Evolutionary conservation across 2,797 vertebrate species (phyloP).

Genomic region (Pangasius macronema): DNA sequence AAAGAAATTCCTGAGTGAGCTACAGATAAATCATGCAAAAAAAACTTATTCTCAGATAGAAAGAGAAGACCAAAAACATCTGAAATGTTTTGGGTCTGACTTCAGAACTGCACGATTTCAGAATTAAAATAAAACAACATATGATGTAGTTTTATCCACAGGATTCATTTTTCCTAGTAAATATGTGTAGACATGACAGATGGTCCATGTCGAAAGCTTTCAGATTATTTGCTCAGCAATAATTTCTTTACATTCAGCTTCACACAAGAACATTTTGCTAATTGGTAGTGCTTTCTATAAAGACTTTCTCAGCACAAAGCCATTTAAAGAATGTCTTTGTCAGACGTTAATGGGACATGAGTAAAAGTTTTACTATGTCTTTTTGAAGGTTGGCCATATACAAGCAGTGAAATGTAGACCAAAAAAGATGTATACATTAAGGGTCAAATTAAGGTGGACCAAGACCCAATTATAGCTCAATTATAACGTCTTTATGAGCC

Average conservation of each 20-base stretch:
- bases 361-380: background rate
- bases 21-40: background rate
- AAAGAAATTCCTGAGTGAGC: background rate
- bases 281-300: conserved; percentile 10
- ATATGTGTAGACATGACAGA: background rate
- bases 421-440: background rate
- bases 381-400: background rate
- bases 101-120: conserved; percentile 1
- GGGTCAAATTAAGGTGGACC: background rate
- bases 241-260: conserved; percentile 10
- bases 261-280: conserved; percentile 13
- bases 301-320: background rate
- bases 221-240: background rate
- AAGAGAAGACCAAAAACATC: background rate
- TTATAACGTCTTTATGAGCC: background rate
- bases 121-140: conserved; percentile 1
- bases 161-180: background rate
- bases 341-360: background rate
- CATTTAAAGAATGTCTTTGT: background rate
- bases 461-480: background rate
- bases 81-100: background rate
- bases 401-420: background rate
- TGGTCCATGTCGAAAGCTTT: background rate
- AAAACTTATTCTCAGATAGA: background rate
- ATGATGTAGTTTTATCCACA: conserved; percentile 24